Conservation (phyloP, 2,797 vertebrate species). For the Syndactyla subalaris region DNA sequence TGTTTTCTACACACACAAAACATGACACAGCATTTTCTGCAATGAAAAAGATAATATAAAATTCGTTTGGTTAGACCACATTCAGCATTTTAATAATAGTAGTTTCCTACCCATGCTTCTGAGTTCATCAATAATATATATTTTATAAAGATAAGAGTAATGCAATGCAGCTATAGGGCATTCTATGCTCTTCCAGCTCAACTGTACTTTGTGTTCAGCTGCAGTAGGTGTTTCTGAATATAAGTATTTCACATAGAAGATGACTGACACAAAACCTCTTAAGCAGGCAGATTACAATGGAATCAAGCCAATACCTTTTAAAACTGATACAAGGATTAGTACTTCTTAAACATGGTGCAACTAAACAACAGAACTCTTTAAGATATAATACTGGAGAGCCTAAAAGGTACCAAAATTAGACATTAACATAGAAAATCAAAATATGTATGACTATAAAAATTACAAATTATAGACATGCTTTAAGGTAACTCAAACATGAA, state of each 20-base stretch:
- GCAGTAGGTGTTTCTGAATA: neutral
- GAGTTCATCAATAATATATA: neutral
- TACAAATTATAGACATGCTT: neutral
- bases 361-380: neutral
- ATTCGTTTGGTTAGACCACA: neutral
- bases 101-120: neutral
- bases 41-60: neutral
- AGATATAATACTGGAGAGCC: neutral
- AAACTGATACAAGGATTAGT: neutral
- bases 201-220: neutral
- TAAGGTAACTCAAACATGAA: neutral
- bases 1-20: neutral
- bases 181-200: neutral
- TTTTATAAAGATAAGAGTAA: neutral
- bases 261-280: conserved; percentile 15
- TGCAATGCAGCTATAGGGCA: neutral
- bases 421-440: neutral
- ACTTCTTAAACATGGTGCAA: neutral
- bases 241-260: neutral
- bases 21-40: neutral
- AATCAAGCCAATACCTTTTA: neutral
- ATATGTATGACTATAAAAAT: neutral
- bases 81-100: neutral
- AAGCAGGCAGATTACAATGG: neutral
- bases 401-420: neutral